These are phyloP conservation scores for Muraenolepis orangiensis DNA, from an alignment of 2,797 vertebrate genomes.

Conservation along the genomic window DNA sequence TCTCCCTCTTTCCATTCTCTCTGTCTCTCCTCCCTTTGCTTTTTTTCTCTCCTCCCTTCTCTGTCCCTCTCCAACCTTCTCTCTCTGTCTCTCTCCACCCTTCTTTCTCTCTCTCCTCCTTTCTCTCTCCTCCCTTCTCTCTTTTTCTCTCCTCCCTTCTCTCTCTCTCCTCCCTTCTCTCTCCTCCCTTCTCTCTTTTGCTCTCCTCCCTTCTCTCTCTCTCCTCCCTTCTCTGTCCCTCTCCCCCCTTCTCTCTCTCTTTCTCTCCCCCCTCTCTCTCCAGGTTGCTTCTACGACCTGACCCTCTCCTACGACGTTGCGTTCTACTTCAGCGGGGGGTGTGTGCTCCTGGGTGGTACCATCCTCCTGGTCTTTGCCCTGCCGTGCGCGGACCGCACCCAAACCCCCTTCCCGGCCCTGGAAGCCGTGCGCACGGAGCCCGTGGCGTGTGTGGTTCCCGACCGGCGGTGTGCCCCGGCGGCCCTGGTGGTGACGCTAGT, in stretches of 20 bases:
- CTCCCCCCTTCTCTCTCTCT: slow-evolving; percentile 17
- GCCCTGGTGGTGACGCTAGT: not conserved
- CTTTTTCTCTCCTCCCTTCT: too few relatives aligned
- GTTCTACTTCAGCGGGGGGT: slow-evolving; percentile 83
- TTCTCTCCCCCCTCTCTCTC: slow-evolving; percentile 12
- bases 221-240: not conserved
- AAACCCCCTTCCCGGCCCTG: slow-evolving; percentile 39
- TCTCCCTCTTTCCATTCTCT: slow-evolving; percentile 8
- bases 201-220: slow-evolving; percentile 11
- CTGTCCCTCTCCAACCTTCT: slow-evolving; percentile 8
- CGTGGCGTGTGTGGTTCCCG: not conserved
- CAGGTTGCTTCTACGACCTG: slow-evolving; percentile 88
- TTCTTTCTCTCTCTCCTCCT: slow-evolving; percentile 33
- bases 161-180: not conserved
- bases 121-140: not conserved
- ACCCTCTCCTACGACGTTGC: slow-evolving; percentile 81
- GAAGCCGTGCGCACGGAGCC: slow-evolving; percentile 30
- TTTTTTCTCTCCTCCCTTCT: not conserved
- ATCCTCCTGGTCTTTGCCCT: slow-evolving; percentile 70
- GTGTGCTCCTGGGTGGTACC: slow-evolving; percentile 77
- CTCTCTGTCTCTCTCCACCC: slow-evolving; percentile 10
- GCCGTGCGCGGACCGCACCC: slow-evolving; percentile 68
- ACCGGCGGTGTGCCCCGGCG: not conserved
- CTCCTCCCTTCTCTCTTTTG: too few relatives aligned
- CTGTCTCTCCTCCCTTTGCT: slow-evolving; percentile 32